A percentile compares a stretch with the other conserved stretches of the same genome.
phyloP scores from a whole-genome alignment of 2,888 invertebrate species.

The Choreutis nemorana region DNA sequence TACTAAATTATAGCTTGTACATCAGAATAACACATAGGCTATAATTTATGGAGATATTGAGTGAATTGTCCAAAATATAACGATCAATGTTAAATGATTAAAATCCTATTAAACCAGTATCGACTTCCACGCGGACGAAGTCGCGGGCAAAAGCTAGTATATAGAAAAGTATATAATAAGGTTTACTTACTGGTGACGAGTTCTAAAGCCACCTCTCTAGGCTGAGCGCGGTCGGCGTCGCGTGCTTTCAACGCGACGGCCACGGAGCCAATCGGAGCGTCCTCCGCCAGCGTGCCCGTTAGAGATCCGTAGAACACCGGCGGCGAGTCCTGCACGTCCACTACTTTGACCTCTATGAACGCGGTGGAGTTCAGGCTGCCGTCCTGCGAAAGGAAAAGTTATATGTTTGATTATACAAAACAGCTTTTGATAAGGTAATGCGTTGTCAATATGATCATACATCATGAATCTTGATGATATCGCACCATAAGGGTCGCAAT shows the following conservation, averaged over 20 bases:
- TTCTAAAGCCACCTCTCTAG: conserved; percentile 79
- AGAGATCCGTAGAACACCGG: conserved; percentile 84
- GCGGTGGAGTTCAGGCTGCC: conserved; percentile 78
- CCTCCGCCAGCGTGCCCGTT: conserved; percentile 80
- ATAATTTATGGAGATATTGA: too few species aligned
- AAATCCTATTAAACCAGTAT: too few species aligned
- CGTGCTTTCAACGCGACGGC: conserved; percentile 82
- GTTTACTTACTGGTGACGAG: conserved; percentile 79
- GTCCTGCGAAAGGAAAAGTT: conserved; percentile 65
- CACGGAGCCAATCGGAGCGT: conserved; percentile 83
- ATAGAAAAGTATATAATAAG: conserved; percentile 4
- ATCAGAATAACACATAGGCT: too few species aligned
- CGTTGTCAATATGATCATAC: too few species aligned
- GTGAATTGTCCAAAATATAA: too few species aligned
- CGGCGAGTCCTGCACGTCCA: conserved; percentile 87
- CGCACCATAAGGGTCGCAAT: too few species aligned
- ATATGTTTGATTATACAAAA: conserved; percentile 1
- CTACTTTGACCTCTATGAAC: conserved; percentile 79
- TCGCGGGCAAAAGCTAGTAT: too few species aligned
- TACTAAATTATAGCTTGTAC: too few species aligned
- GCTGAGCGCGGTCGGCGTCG: conserved; percentile 86
- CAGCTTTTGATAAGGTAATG: too few species aligned
- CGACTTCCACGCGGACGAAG: too few species aligned
- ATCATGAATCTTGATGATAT: too few species aligned
- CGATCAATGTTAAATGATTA: too few species aligned